Conservation (phyloP, 2,113 vertebrate genomes). For the Etheostoma cragini region DNA sequence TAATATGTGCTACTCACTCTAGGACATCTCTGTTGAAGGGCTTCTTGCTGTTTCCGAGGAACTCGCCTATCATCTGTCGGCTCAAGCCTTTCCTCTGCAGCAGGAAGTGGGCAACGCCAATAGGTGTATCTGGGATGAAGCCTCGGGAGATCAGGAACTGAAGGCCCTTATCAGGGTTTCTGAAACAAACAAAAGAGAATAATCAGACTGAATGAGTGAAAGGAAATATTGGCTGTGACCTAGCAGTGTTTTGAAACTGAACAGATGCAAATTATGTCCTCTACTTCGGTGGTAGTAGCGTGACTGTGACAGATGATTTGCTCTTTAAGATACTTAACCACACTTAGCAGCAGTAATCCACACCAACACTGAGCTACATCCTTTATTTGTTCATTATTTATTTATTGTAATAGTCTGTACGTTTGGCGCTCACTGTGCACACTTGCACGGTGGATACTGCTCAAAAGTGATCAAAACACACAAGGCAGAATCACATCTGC, state of each 20-base stretch:
- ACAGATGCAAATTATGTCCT: neutral
- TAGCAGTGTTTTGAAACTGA: neutral
- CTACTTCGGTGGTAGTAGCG: neutral
- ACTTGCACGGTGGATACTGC: constrained; percentile 6
- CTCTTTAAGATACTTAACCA: constrained; percentile 1
- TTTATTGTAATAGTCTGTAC: neutral
- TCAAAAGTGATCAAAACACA: constrained; percentile 33
- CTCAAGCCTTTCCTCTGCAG: constrained; percentile 97
- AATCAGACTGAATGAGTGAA: neutral
- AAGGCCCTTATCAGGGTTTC: constrained; percentile 98
- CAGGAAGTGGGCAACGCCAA: constrained; percentile 97
- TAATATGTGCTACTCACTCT: constrained; percentile 89
- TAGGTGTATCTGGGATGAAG: constrained; percentile 98
- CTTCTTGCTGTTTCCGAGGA: constrained; percentile 99
- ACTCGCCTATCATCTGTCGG: constrained; percentile 99
- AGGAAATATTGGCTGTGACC: neutral
- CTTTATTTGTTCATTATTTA: constrained; percentile 6
- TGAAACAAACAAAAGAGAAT: constrained; percentile 64
- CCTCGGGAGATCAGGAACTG: constrained; percentile 98
- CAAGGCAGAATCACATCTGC: constrained; percentile 17
- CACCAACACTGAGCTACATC: neutral
- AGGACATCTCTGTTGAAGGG: constrained; percentile 97
- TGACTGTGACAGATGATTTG: constrained; percentile 5
- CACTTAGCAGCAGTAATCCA: constrained; percentile 12
- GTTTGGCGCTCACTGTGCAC: neutral